Base-by-base conservation (phyloP, 1,140 invertebrate genomes). In the Trichoplusia ni region DNA sequence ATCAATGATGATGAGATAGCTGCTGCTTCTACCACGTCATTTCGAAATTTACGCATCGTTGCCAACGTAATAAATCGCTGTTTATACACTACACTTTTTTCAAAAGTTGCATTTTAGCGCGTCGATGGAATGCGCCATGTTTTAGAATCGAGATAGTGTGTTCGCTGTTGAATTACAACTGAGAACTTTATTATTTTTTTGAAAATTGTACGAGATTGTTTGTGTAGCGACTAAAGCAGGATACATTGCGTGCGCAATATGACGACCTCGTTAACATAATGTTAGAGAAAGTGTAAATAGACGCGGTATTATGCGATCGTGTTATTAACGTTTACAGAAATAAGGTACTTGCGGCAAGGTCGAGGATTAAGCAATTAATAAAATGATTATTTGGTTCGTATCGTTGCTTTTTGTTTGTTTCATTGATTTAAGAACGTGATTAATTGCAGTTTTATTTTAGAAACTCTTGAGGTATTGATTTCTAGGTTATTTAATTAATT, bases 1-100 rank as follows among this genome's bases (percentile, higher is more conserved):
- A 88, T 86, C 85, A 90, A 81, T 86, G 82, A 85, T 83, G 81
- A 82, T 84, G 85, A 90, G 85, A 88, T 87, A 87, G 80, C 70
- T 82, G 69, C 65, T 71, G 67, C 73, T 75, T 77, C 63, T 75
- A 75, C 71, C 72, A 62, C 59, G 56, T 67, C 79, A 77, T 68
- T 66, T 63, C 58, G 68, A 72, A 76, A 79, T 81, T 79, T 73
- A 81, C 75, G 71, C 74, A 70, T 56, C 75, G 75, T 72, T 75
- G 64, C 31, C 64, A 72, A 74, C 72, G 75, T 74, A 73, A 73
- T 77, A 64, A 67, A 68, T 66, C 51, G 72, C 74, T 69, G 54
- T 59, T 62, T 73, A 62, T 49, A 64, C 62, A 23, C 38, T 44
- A 42, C 67, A 33, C 54, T 49, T 38, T 33, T 71, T 53, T 49